Base-by-base conservation (phyloP, 2,797 vertebrate genomes). In the Limosa lapponica region DNA sequence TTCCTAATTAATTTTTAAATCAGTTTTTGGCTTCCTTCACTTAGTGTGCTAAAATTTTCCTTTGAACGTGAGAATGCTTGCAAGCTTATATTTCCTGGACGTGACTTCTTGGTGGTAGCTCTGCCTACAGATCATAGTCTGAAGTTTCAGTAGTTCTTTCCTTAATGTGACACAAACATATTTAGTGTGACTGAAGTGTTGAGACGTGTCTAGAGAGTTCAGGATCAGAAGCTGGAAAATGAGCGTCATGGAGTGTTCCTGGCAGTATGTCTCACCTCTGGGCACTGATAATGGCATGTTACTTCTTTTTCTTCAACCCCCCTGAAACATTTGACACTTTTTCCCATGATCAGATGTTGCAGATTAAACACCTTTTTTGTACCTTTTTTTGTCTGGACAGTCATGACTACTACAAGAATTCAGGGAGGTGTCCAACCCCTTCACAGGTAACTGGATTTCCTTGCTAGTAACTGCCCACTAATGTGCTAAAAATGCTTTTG, bases 221-320 rank as follows among this genome's bases (percentile, higher is more conserved):
- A 73, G 20, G 25, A 86, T 73, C 36, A 64, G 59, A 54, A 44
- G 5, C 15, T 71, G 46, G 66, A 93, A 94, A 91, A 75, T 73
- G 3, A 77, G 5, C 1, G 1, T n/a, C 32, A 43, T 20, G 55
- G 43, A 79, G 30, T 0, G 1, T 43, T 71, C 13, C 34, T 46
- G 36, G 19, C 3, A 6, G 15, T 51, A 49, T 24, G 27, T 32
- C 15, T 77, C 37, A 54, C 12, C 46, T 78, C 37, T 1, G 4
- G 16, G 25, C 39, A 49, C 30, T 73, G 58, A 58, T 36, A 74
- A 13, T 1, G 3, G 9, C 22, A 30, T 23, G 24, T 49, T 84
- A 7, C 36, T 87, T 32, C 28, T 62, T 22, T 30, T 89, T 87
- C 67, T 72, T 87, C n/a, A 86, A 15, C 23, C 7, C 4, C 8